A percentile compares a stretch with the other conserved stretches of the same genome.
phyloP scores from a whole-genome alignment of 1,140 invertebrate genomes.

The Penaeus vannamei region DNA sequence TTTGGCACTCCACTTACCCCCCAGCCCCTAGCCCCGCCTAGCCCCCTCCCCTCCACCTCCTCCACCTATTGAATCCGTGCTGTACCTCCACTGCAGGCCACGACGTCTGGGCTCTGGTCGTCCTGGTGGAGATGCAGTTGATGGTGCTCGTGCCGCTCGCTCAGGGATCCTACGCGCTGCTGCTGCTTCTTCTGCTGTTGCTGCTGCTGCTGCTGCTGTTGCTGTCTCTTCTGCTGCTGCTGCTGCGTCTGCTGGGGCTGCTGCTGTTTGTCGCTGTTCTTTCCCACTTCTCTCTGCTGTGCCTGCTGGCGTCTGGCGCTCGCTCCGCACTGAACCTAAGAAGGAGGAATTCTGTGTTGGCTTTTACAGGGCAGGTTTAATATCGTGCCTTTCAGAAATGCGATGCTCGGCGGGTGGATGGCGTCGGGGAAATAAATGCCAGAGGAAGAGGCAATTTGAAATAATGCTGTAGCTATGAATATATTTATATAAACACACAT shows the following conservation, averaged over 20 bases:
- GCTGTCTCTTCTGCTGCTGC: background rate
- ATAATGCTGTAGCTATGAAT: too few relatives aligned
- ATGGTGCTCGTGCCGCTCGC: background rate
- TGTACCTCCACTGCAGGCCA: slow-evolving; percentile 55
- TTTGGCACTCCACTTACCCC: too few relatives aligned
- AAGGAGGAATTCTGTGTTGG: background rate
- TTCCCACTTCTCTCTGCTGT: background rate
- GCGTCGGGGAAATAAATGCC: too few relatives aligned
- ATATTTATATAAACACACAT: too few relatives aligned
- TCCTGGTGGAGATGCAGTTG: slow-evolving; percentile 42
- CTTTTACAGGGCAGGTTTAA: background rate
- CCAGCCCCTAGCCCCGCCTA: too few relatives aligned
- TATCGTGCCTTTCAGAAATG: background rate
- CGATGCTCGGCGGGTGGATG: too few relatives aligned
- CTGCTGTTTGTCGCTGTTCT: background rate
- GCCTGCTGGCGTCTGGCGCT: slow-evolving; percentile 21
- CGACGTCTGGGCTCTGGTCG: slow-evolving; percentile 53
- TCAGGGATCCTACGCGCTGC: background rate
- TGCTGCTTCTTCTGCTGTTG: slow-evolving; percentile 22
- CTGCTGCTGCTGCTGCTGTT: slow-evolving; percentile 17
- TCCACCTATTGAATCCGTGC: too few relatives aligned
- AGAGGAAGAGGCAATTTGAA: too few relatives aligned
- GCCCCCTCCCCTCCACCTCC: too few relatives aligned
- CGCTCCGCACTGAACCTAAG: slow-evolving; percentile 39
- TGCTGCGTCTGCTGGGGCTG: slow-evolving; percentile 1